Evolutionary conservation across 2,888 invertebrate species (phyloP), one percentile per base, ranked within the genome.

Genomic region (Lasiommata megera): DNA sequence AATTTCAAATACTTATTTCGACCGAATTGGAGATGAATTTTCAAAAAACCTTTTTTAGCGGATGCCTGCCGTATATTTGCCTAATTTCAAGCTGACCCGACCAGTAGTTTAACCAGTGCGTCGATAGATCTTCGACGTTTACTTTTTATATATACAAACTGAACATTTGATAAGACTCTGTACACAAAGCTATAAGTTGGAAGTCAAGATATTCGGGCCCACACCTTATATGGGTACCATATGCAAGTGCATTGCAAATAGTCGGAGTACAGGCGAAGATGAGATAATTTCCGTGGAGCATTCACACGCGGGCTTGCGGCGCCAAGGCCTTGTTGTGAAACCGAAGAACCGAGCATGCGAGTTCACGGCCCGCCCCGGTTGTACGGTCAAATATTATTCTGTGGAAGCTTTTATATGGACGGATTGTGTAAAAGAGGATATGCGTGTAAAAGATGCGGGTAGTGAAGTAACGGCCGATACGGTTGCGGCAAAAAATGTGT

Each of bases 311-410:
- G 47, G 62, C 51, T 66, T 43, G 28, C 47, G 29, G 61, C 61
- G 61, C 68, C 71, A 73, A 72, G 73, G 72, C 67, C 71, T 68
- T 55, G 64, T 71, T 69, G 69, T 63, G 68, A 66, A 67, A 68
- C 66, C n/a, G 7, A 61, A 61, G 60, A 62, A 61, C 63, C 60
- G 64, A 64, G 60, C 65, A 62, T 59, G 61, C 56, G 60, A 63
- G 69, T 66, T 69, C 69, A 69, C 56, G 67, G 68, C 56, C 64
- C 62, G 44, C 3, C 43, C 12, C 23, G 0, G 55, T 50, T 59
- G 52, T 62, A 61, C 61, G 53, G 50, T 54, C 53, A 43, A 53
- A 54, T 37, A 11, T 11, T 34, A 34, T 34, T 31, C 11, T 9
- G 34, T 29, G 12, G 43, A 51, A 44, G 5, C 43, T n/a, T 9